Evolutionary conservation across 2,888 invertebrate species (phyloP).

Genomic region (Chelonus formosanus): DNA sequence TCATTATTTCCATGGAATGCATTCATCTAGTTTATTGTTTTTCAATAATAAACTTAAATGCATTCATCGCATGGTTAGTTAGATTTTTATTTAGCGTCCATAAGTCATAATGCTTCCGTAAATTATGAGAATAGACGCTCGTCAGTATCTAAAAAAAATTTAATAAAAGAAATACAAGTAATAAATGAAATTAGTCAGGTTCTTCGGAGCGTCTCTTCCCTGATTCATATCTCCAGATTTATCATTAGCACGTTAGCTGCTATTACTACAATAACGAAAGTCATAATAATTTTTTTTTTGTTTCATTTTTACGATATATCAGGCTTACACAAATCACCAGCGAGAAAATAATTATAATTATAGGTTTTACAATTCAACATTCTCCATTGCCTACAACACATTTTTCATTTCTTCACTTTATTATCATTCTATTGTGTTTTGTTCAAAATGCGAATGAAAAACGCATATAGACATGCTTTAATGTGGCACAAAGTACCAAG

Average conservation of each 20-base stretch:
- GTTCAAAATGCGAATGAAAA: not conserved
- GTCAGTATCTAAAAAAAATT: slow-evolving; percentile 3
- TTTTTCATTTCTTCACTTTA: not conserved
- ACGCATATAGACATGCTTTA: too few species aligned
- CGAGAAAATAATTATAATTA: slow-evolving; percentile 6
- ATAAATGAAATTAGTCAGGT: slow-evolving; percentile 17
- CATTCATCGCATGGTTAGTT: not conserved
- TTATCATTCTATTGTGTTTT: not conserved
- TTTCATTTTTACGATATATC: slow-evolving; percentile 12
- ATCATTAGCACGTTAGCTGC: slow-evolving; percentile 12
- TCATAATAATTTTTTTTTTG: not conserved
- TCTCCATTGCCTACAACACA: slow-evolving; percentile 13
- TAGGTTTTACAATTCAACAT: not conserved
- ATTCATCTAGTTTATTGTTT: too few species aligned
- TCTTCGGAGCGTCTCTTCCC: slow-evolving; percentile 21
- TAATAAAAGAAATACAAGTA: not conserved
- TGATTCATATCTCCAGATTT: slow-evolving; percentile 9
- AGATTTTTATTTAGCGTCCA: too few species aligned
- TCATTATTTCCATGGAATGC: not conserved
- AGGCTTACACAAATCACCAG: slow-evolving; percentile 1
- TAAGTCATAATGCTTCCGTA: not conserved
- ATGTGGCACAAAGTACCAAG: too few species aligned
- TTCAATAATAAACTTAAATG: not conserved
- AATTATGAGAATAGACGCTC: slow-evolving; percentile 20
- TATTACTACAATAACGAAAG: slow-evolving; percentile 5